phyloP scores from a whole-genome alignment of 2,888 invertebrate genomes.

The Hydropsyche betteni region DNA sequence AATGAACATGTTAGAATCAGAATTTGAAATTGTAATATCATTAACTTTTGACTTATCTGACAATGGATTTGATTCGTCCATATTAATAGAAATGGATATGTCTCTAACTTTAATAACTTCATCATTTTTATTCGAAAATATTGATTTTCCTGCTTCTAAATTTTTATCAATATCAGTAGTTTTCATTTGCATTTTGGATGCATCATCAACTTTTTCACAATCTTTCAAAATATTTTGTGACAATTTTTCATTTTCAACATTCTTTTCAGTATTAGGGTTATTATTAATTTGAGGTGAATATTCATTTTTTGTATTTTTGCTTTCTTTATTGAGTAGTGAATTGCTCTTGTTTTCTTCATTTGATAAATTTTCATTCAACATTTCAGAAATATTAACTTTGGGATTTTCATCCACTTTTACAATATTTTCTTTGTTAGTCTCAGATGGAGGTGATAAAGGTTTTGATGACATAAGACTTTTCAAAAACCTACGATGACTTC shows the following conservation, averaged over 20 bases:
- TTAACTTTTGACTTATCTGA: background rate
- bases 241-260: background rate
- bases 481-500: constrained; percentile 32
- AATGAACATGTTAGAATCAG: background rate
- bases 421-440: constrained; percentile 36
- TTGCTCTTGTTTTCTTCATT: constrained; percentile 19
- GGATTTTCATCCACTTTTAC: constrained; percentile 2
- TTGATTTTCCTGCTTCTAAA: background rate
- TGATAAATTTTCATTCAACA: too few species aligned
- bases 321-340: constrained; percentile 14
- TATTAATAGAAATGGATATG: background rate
- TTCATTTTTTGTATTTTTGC: constrained; percentile 15
- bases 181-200: background rate
- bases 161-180: background rate
- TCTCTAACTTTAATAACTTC: background rate
- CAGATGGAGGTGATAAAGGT: constrained; percentile 14
- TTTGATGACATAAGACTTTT: constrained; percentile 33
- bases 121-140: constrained; percentile 10
- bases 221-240: background rate
- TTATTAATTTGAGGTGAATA: background rate
- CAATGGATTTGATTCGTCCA: background rate
- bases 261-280: background rate
- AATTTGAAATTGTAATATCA: background rate
- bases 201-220: too few species aligned
- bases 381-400: background rate